A percentile compares a stretch with the other conserved stretches of the same genome.
phyloP scores from a whole-genome alignment of 2,888 invertebrate species.

The Crepidodera aurea region DNA sequence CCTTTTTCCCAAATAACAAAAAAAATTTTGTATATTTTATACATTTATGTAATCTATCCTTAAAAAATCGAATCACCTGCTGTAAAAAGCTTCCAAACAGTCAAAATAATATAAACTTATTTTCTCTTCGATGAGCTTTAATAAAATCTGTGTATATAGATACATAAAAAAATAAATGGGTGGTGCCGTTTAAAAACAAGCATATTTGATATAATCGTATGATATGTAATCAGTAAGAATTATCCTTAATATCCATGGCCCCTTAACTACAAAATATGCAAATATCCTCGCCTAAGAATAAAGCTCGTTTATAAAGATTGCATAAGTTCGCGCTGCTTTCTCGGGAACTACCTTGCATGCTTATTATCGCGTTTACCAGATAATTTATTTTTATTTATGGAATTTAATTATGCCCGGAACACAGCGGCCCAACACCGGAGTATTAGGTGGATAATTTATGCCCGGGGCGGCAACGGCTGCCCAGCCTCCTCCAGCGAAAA shows the following conservation, averaged over 20 bases:
- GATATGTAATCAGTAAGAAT: background rate
- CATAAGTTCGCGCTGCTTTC: conserved; percentile 48
- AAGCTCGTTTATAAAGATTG: conserved; percentile 46
- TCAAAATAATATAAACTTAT: too few species aligned
- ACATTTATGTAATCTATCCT: too few species aligned
- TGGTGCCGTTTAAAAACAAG: too few species aligned
- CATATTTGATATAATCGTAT: background rate
- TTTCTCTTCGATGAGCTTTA: too few species aligned
- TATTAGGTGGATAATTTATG: conserved; percentile 27
- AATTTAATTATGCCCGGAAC: conserved; percentile 52
- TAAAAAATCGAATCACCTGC: too few species aligned
- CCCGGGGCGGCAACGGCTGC: conserved; percentile 12
- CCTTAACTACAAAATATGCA: conserved; percentile 42
- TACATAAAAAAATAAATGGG: too few species aligned
- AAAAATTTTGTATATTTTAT: too few species aligned
- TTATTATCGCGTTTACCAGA: conserved; percentile 55
- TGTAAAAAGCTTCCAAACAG: too few species aligned
- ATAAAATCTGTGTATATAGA: too few species aligned
- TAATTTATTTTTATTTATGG: conserved; percentile 57
- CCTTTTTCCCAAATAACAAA: too few species aligned
- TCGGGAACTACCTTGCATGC: conserved; percentile 56
- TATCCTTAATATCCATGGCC: background rate
- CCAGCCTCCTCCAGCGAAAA: background rate
- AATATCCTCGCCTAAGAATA: background rate
- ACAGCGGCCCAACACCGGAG: conserved; percentile 33